phyloP scores from a whole-genome alignment of 2,888 invertebrate species.

The Eupeodes latifasciatus region DNA sequence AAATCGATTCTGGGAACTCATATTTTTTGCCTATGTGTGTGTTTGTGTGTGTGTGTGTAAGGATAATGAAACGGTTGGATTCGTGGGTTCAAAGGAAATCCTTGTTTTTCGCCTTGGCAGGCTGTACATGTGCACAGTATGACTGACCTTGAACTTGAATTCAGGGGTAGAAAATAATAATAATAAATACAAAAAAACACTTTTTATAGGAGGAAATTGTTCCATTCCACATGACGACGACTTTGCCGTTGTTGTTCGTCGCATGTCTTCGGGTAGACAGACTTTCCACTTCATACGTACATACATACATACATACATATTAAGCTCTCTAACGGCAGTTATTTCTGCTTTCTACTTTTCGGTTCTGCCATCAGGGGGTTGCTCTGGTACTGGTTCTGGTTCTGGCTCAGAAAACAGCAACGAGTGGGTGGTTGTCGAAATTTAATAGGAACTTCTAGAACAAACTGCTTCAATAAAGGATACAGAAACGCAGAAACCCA shows the following conservation, averaged over 20 bases:
- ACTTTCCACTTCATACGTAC: slow-evolving; percentile 17
- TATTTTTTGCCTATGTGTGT: slow-evolving; percentile 13
- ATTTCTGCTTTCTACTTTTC: not conserved
- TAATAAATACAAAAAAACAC: too few relatives aligned
- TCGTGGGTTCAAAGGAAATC: slow-evolving; percentile 72
- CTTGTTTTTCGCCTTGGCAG: slow-evolving; percentile 60
- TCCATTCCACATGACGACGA: slow-evolving; percentile 6
- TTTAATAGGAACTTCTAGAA: not conserved
- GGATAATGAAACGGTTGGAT: slow-evolving; percentile 33
- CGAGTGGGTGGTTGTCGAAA: not conserved
- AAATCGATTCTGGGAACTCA: slow-evolving; percentile 39
- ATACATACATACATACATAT: not conserved
- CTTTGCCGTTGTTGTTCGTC: not conserved
- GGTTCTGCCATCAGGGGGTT: not conserved
- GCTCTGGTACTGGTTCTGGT: not conserved
- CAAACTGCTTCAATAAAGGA: not conserved
- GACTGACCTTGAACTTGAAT: slow-evolving; percentile 76
- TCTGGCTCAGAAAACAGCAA: not conserved
- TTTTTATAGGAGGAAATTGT: slow-evolving; percentile 66
- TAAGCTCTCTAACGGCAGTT: slow-evolving; percentile 22
- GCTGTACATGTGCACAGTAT: slow-evolving; percentile 27
- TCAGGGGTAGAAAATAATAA: slow-evolving; percentile 65
- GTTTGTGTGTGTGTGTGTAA: not conserved
- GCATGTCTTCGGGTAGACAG: slow-evolving; percentile 26
- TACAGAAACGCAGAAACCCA: slow-evolving; percentile 7